These are phyloP conservation scores for Andrena trimmerana DNA, from an alignment of 2,888 invertebrate species.

Conservation along the genomic window DNA sequence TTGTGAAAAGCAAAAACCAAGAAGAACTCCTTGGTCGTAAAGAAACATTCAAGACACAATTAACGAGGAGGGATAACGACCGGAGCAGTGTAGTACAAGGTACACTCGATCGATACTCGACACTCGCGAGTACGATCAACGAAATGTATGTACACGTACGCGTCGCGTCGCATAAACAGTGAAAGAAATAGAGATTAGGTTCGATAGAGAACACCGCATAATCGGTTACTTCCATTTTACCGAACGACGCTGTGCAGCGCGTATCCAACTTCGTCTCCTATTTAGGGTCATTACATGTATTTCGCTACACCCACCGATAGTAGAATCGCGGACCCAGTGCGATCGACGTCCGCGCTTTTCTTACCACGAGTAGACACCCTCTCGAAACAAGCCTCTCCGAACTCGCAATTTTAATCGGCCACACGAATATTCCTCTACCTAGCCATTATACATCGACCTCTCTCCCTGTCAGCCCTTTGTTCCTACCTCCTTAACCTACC, in stretches of 20 bases:
- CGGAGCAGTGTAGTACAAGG: not conserved
- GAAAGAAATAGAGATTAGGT: too few relatives aligned
- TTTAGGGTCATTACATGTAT: not conserved
- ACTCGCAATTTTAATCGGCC: conserved; percentile 16
- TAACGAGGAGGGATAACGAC: not conserved
- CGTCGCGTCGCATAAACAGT: not conserved
- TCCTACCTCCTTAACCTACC: conserved; percentile 35
- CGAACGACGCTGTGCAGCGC: not conserved
- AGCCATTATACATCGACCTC: conserved; percentile 36
- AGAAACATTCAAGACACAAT: conserved; percentile 1
- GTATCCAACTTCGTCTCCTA: not conserved
- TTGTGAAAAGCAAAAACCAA: not conserved
- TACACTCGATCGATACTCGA: conserved; percentile 19
- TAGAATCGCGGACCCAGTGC: not conserved
- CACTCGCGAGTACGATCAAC: conserved; percentile 4
- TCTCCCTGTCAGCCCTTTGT: conserved; percentile 19
- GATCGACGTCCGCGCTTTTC: conserved; percentile 26
- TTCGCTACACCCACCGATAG: too few relatives aligned
- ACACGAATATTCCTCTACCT: conserved; percentile 16
- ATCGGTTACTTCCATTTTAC: not conserved
- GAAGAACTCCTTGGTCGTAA: not conserved
- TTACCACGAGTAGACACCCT: not conserved
- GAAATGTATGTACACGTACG: conserved; percentile 6
- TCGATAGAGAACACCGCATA: not conserved
- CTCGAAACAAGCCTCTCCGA: not conserved